A percentile compares a stretch with the other conserved stretches of the same genome.
Evolutionary conservation across 2,888 invertebrate genomes (phyloP).

Genomic region (Halictus quadricinctus): DNA sequence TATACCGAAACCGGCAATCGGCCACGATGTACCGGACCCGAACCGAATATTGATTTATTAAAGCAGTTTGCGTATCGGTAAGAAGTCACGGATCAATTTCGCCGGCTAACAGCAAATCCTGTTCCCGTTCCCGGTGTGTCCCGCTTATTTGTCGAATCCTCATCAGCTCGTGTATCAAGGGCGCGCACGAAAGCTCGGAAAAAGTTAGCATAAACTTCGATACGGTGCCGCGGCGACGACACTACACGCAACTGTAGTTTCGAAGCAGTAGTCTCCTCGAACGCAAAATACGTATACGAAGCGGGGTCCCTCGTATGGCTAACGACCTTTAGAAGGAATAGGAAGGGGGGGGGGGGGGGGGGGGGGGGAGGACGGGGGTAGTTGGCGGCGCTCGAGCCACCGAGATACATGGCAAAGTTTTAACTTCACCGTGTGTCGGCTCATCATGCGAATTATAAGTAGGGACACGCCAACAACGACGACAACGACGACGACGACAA

Average conservation of each 20-base stretch:
- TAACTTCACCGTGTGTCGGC: constrained; percentile 77
- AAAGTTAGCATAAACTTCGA: constrained; percentile 42
- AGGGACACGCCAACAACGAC: constrained; percentile 61
- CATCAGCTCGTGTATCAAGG: constrained; percentile 25
- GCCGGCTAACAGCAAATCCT: neutral
- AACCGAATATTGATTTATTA: neutral
- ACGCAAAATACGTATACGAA: constrained; percentile 55
- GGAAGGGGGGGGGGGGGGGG: constrained; percentile 16
- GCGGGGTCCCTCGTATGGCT: constrained; percentile 56
- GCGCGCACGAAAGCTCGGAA: constrained; percentile 7
- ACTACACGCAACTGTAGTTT: constrained; percentile 59
- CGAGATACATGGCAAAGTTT: constrained; percentile 74
- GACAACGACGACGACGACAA: constrained; percentile 31
- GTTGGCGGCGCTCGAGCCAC: constrained; percentile 45
- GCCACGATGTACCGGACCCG: neutral
- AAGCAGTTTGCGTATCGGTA: neutral
- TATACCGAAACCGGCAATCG: neutral
- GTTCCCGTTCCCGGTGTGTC: neutral
- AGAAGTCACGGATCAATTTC: neutral
- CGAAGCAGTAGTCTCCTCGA: constrained; percentile 56
- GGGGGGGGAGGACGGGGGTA: neutral
- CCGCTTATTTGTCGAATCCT: neutral
- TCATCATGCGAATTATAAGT: constrained; percentile 77
- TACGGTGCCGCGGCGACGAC: constrained; percentile 24
- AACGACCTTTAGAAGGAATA: constrained; percentile 42